phyloP scores from a whole-genome alignment of 2,797 vertebrate genomes.

The Neomorphus geoffroyi region DNA sequence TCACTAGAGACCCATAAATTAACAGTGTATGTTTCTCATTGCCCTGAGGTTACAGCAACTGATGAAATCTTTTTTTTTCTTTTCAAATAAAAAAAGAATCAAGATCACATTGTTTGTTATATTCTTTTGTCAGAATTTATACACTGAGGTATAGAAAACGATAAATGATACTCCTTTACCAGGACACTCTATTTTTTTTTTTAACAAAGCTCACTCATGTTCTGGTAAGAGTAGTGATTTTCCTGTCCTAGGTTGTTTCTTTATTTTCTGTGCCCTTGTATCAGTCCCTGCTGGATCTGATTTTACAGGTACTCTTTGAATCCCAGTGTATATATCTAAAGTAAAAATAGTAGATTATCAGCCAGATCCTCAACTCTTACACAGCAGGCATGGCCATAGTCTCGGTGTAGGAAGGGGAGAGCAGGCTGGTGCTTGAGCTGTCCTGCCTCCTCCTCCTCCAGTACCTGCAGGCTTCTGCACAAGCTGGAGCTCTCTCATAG shows the following conservation, averaged over 20 bases:
- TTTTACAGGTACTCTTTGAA: not conserved
- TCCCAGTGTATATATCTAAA: not conserved
- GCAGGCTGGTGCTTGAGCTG: not conserved
- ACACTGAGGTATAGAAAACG: not conserved
- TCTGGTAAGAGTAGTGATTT: not conserved
- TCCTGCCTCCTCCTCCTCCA: not conserved
- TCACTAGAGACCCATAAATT: constrained; percentile 62
- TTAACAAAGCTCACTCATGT: not conserved
- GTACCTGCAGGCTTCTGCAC: not conserved
- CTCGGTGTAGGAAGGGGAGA: not conserved
- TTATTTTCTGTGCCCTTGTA: not conserved
- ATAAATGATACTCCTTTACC: not conserved
- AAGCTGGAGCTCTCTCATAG: not conserved
- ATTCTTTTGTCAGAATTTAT: not conserved
- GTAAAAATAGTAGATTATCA: not conserved
- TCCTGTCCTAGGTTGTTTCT: not conserved
- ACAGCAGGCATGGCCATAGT: not conserved
- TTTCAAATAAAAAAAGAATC: not conserved
- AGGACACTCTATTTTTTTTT: not conserved
- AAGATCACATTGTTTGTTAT: not conserved
- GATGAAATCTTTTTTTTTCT: not conserved
- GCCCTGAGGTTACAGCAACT: constrained; percentile 7
- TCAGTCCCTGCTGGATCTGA: not conserved
- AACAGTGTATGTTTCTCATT: constrained; percentile 28
- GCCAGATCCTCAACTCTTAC: not conserved